phyloP scores from a whole-genome alignment of 1,140 invertebrate genomes.

The Streblospio benedicti region DNA sequence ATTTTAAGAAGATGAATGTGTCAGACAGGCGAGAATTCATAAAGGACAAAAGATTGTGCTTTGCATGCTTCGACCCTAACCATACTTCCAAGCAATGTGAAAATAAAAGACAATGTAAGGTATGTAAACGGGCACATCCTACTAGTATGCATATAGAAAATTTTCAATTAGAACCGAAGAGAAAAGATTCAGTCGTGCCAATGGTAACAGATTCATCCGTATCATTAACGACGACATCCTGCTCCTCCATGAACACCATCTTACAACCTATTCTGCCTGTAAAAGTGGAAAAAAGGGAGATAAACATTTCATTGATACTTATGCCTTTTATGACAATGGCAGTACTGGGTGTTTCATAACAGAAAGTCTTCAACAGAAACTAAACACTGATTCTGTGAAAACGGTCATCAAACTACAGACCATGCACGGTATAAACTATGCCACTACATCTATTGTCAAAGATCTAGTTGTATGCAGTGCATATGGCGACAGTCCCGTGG shows the following conservation, averaged over 20 bases:
- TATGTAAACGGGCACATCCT: background rate
- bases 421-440: too few species aligned
- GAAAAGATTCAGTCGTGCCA: background rate
- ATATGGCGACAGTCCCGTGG: too few species aligned
- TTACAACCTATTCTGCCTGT: background rate
- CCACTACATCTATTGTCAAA: too few species aligned
- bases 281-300: background rate
- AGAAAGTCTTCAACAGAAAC: too few species aligned
- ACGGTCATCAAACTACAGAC: too few species aligned
- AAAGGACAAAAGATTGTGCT: too few species aligned
- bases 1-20: too few species aligned
- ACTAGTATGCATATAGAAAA: background rate
- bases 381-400: too few species aligned
- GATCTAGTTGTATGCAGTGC: too few species aligned
- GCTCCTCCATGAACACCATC: background rate
- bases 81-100: background rate
- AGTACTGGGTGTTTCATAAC: background rate
- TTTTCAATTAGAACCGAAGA: background rate
- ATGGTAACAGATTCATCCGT: background rate
- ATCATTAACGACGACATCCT: background rate
- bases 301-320: background rate
- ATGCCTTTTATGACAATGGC: slow-evolving; percentile 3
- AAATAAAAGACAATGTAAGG: background rate
- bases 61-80: too few species aligned
- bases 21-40: too few species aligned